Base-by-base conservation (phyloP, 2,113 vertebrate genomes). In the Zeus faber region DNA sequence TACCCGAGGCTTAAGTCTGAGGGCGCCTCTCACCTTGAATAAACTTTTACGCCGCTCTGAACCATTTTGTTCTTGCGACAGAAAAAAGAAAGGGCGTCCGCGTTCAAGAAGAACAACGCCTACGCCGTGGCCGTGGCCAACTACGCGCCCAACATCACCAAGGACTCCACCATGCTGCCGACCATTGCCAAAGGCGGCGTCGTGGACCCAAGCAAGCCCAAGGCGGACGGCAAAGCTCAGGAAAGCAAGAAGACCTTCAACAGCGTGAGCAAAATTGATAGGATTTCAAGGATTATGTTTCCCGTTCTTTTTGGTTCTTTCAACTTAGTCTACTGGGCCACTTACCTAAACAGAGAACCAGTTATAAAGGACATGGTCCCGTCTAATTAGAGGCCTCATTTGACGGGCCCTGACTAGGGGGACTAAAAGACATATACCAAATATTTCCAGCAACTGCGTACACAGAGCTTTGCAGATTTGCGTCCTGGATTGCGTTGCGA, bases 201-300 rank as follows among this genome's bases (percentile, higher is more conserved):
- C 2, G 62, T 78, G 6, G 95, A 98, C 44, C 85, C 90, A 26
- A 91, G 89, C 88, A 95, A 94, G 76, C 80, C 91, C 81, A 96
- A 92, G 80, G 89, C 83, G 0, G 93, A 95, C 17, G 89, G 91
- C 2, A 98, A 97, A 76, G 90, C 87, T 17, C 90, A 87, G 0
- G 97, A 99, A 52, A 91, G 89, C 74, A 99, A 98, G 92, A 99
- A 98, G 89, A 96, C 96, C 7, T 99, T 99, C 88, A 99, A 99
- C 89, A 99, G 95, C 7, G 97, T 98, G 50, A 99, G 97, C 90
- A 99, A 96, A 92, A 99, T 99, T 63, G 97, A 99, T 89, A 91
- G 97, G 87, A 96, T 99, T 91, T 98, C 97, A 70, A 91, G 97
- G 83, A 93, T 99, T 92, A 91, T 99, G 75, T 99, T 99, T 77